Percentiles rank a stretch among this genome's conserved stretches.
phyloP scores from a whole-genome alignment of 2,797 vertebrate genomes.

The Simalia tracyae region DNA sequence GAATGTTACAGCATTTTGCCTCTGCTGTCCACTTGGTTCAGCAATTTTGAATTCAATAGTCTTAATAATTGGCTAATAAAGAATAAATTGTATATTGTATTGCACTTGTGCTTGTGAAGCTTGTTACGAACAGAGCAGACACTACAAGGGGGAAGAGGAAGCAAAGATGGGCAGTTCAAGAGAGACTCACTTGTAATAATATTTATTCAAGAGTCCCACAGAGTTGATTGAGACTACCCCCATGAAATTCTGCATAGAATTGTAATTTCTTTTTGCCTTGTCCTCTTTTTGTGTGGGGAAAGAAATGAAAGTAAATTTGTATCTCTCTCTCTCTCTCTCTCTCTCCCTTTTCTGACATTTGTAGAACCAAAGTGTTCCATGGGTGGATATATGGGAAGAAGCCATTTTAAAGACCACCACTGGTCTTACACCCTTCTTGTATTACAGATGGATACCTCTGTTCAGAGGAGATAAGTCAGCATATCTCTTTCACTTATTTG shows the following conservation, averaged over 20 bases:
- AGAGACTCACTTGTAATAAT: neutral
- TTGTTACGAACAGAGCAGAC: neutral
- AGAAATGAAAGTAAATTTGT: neutral
- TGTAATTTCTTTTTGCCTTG: neutral
- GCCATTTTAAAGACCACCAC: neutral
- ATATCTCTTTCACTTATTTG: neutral
- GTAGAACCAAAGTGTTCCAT: neutral
- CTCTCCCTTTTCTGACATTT: neutral
- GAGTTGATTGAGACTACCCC: neutral
- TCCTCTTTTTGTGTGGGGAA: neutral
- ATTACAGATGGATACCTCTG: neutral
- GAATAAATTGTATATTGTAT: slow-evolving; percentile 26
- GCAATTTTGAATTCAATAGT: slow-evolving; percentile 56
- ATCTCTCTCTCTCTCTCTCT: neutral
- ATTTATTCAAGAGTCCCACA: neutral
- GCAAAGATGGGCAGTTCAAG: neutral
- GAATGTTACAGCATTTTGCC: slow-evolving; percentile 41
- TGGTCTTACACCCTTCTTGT: neutral
- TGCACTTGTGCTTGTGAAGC: neutral
- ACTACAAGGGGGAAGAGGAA: neutral
- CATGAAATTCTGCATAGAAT: neutral
- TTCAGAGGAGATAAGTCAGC: neutral
- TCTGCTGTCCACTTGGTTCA: slow-evolving; percentile 46
- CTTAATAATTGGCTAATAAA: slow-evolving; percentile 57
- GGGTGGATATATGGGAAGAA: neutral